Conservation (phyloP, 2,113 vertebrate genomes). For the Alexandromys fortis region DNA sequence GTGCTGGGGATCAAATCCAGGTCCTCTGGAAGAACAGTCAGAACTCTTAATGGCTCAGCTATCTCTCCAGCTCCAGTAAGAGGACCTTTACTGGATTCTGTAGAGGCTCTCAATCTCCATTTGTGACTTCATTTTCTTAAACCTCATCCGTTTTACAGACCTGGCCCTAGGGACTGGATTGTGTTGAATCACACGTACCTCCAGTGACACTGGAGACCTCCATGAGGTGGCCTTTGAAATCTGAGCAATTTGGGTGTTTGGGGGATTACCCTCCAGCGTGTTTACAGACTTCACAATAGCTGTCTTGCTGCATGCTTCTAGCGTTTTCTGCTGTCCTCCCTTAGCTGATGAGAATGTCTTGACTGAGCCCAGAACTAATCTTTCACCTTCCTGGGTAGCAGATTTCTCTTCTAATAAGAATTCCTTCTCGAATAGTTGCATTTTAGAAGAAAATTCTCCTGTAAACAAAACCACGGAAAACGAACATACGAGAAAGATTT, state of each 20-base stretch:
- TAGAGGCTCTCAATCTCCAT: not conserved
- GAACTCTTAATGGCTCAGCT: not conserved
- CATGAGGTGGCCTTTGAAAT: not conserved
- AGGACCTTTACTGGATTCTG: not conserved
- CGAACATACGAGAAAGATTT: not conserved
- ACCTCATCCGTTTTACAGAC: not conserved
- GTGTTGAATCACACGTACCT: fast-evolving
- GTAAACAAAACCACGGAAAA: not conserved
- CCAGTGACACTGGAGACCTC: fast-evolving
- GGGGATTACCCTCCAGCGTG: fast-evolving
- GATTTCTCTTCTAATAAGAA: not conserved
- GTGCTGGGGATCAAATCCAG: not conserved
- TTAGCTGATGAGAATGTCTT: not conserved
- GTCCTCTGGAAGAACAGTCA: not conserved
- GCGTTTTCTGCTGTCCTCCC: not conserved
- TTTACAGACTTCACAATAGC: fast-evolving
- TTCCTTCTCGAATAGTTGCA: not conserved
- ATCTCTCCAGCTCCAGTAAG: not conserved
- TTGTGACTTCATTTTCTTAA: not conserved
- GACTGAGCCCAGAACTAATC: not conserved
- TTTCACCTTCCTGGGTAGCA: no score
- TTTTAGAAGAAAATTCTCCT: conserved; percentile 43
- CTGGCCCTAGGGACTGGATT: no score
- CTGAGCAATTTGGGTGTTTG: not conserved
- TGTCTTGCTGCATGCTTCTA: no score